Evolutionary conservation across 2,113 vertebrate genomes (phyloP), one percentile per base, ranked within the genome.

Genomic region (Lichenostomus cassidix): DNA sequence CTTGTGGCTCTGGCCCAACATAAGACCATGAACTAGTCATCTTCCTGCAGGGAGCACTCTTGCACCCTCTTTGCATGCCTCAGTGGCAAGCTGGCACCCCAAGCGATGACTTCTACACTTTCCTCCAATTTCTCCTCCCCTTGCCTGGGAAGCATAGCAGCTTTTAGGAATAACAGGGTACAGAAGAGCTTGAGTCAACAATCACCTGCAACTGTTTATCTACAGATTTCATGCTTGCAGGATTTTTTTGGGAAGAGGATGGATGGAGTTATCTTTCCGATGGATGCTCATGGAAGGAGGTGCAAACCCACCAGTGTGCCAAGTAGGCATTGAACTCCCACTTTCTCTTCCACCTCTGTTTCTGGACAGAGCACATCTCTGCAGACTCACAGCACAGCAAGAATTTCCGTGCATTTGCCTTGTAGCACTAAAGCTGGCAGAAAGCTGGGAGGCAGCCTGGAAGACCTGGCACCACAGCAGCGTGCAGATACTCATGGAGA

Each of bases 21-120:
- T 11, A 46, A 49, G 42, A 42, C 83, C 46, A 81, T 10, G n/a
- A 83, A 78, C 31, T 17, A 78, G 41, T 35, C 28, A 47, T 60
- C 60, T 29, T 95, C 83, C 95, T 87, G 69, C 87, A 92, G 69
- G 37, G 83, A 84, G 73, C 74, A 78, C 52, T 89, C 95, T 87
- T 94, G 71, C 73, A 89, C 80, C 62, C 91, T 87, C 69, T 62
- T 46, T 81, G 73, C 56, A 18, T 0, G 3, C 52, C 1, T 5
- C 62, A 74, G 47, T 64, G 58, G 12, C 65, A 78, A 39, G 52
- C 77, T 91, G 77, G 83, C 74, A 84, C 67, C 81, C 84, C 65
- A 69, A 46, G 58, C 1, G 0, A 83, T 73, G 59, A 58, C 65
- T 95, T 77, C 63, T 5, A 13, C 12, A 6, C n/a, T 81, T 69